A percentile compares a stretch with the other conserved stretches of the same genome.
These are phyloP conservation scores for Stomatorhinus walkeri DNA, from an alignment of 2,797 vertebrate species.

Conservation along the genomic window DNA sequence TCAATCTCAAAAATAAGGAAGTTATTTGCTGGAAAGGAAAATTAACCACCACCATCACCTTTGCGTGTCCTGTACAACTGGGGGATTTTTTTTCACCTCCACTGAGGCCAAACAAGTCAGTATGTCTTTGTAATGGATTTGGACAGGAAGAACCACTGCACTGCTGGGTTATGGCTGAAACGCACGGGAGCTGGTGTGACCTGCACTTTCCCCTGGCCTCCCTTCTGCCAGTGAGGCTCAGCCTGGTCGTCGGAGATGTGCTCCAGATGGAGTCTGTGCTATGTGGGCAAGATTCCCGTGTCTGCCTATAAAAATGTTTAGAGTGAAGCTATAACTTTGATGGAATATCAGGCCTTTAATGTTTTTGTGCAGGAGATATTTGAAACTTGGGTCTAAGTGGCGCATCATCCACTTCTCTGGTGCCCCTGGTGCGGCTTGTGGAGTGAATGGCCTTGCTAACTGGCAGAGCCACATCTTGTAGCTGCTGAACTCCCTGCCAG, in stretches of 20 bases:
- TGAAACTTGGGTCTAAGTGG: background rate
- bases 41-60: background rate
- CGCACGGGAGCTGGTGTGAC: background rate
- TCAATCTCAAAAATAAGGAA: background rate
- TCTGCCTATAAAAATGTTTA: background rate
- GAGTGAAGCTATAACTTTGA: background rate
- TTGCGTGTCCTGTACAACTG: background rate
- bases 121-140: background rate
- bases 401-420: background rate
- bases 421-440: background rate
- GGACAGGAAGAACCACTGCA: background rate
- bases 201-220: background rate
- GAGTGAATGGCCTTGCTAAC: background rate
- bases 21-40: background rate
- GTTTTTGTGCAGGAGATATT: background rate
- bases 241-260: background rate
- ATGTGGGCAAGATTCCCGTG: background rate
- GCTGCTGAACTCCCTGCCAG: background rate
- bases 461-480: background rate
- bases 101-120: background rate
- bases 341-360: background rate
- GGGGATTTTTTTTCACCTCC: background rate
- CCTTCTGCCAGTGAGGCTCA: background rate
- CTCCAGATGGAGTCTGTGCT: background rate
- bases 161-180: background rate